Evolutionary conservation across 1,140 invertebrate species (phyloP).

Genomic region (Rhagoletis pomonella): DNA sequence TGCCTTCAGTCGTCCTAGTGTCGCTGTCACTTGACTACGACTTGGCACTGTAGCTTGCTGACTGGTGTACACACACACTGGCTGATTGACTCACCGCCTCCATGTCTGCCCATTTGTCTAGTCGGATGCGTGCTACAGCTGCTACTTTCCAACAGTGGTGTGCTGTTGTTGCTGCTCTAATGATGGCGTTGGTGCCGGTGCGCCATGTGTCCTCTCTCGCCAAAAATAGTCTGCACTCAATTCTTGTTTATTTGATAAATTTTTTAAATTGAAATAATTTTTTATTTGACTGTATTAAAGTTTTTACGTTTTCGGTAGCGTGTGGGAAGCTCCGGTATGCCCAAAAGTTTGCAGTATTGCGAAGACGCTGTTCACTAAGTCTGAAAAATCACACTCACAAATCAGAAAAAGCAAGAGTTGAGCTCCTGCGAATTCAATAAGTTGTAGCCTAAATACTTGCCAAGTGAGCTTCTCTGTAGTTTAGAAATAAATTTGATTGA

Average conservation of each 20-base stretch:
- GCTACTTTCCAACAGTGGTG: too few species aligned
- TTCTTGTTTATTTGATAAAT: slow-evolving; percentile 28
- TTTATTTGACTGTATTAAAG: background rate
- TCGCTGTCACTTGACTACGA: background rate
- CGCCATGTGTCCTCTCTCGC: slow-evolving; percentile 21
- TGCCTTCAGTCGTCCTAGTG: background rate
- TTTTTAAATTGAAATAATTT: slow-evolving; percentile 33
- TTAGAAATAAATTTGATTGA: too few species aligned
- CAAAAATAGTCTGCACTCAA: slow-evolving; percentile 21
- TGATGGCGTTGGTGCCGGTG: background rate
- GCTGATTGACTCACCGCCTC: background rate
- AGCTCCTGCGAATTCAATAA: too few species aligned
- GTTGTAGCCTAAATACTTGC: too few species aligned
- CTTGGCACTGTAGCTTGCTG: background rate
- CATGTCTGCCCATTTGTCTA: slow-evolving; percentile 47
- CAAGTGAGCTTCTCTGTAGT: too few species aligned
- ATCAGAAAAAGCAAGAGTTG: too few species aligned
- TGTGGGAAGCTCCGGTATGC: background rate
- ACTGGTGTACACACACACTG: background rate
- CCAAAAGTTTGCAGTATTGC: too few species aligned
- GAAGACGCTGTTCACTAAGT: too few species aligned
- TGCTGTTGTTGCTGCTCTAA: background rate
- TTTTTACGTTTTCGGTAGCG: background rate
- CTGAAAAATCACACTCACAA: too few species aligned
- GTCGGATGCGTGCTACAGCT: background rate